These are phyloP conservation scores for Nymphalis c-album DNA, from an alignment of 2,888 invertebrate species.

Conservation along the genomic window DNA sequence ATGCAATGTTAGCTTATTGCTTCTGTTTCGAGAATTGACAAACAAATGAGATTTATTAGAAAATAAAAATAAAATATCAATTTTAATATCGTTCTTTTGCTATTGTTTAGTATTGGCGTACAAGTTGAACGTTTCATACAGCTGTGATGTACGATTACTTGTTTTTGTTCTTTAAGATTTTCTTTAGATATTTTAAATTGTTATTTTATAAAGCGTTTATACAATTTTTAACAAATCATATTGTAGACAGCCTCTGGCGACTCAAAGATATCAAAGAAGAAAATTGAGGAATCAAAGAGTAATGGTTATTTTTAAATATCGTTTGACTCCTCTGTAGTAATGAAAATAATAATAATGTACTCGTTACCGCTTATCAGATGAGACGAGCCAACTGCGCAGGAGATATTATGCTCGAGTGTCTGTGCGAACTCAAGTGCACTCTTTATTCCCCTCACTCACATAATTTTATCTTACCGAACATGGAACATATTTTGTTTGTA, in stretches of 20 bases:
- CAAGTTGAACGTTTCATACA: background rate
- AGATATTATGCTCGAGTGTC: no score
- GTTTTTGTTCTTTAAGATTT: background rate
- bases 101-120: background rate
- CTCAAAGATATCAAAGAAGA: background rate
- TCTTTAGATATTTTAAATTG: background rate
- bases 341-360: no score
- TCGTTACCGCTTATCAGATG: no score
- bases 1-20: background rate
- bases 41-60: background rate
- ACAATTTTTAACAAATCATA: background rate
- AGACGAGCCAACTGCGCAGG: no score
- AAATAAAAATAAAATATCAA: background rate
- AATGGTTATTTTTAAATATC: no score
- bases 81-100: background rate
- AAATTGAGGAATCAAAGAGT: background rate
- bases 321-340: no score
- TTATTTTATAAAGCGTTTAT: background rate
- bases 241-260: background rate
- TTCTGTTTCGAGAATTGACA: background rate
- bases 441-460: no score
- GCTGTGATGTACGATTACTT: background rate
- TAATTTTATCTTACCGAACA: no score
- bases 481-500: no score
- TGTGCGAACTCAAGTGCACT: no score